These are phyloP conservation scores for Eupristina koningsbergeri DNA, from an alignment of 1,140 invertebrate species.

Conservation along the genomic window DNA sequence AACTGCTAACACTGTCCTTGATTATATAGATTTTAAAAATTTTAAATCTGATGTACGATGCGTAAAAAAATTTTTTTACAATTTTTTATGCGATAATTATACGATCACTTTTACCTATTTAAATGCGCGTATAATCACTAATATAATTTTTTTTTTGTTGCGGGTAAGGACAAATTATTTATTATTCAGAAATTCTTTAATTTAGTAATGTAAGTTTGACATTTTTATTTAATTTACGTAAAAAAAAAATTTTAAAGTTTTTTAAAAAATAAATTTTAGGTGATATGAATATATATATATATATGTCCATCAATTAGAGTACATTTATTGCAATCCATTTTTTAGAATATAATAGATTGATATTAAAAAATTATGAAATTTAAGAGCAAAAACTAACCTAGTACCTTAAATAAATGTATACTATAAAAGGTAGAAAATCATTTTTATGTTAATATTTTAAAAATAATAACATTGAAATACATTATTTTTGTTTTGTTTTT, in stretches of 20 bases:
- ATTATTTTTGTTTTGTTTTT: too few species aligned
- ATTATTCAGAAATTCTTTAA: background rate
- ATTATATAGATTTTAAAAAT: conserved; percentile 16
- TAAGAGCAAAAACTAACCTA: too few species aligned
- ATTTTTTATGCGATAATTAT: background rate
- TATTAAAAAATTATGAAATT: too few species aligned
- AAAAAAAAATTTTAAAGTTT: background rate
- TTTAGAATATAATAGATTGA: too few species aligned
- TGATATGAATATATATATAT: background rate
- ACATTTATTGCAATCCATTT: background rate
- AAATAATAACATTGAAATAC: too few species aligned
- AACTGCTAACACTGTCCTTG: background rate
- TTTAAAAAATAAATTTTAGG: background rate
- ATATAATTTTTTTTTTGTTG: conserved; percentile 29
- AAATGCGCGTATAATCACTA: background rate
- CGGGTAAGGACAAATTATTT: conserved; percentile 22
- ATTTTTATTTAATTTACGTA: background rate
- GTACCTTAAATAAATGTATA: too few species aligned
- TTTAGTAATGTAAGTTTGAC: background rate
- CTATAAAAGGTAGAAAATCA: too few species aligned
- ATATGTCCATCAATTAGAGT: background rate
- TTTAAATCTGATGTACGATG: background rate
- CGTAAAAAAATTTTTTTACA: too few species aligned
- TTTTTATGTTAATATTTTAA: too few species aligned
- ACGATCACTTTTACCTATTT: background rate